Evolutionary conservation across 1,140 invertebrate genomes (phyloP), one percentile per base, ranked within the genome.

Genomic region (Scaptomyza montana): DNA sequence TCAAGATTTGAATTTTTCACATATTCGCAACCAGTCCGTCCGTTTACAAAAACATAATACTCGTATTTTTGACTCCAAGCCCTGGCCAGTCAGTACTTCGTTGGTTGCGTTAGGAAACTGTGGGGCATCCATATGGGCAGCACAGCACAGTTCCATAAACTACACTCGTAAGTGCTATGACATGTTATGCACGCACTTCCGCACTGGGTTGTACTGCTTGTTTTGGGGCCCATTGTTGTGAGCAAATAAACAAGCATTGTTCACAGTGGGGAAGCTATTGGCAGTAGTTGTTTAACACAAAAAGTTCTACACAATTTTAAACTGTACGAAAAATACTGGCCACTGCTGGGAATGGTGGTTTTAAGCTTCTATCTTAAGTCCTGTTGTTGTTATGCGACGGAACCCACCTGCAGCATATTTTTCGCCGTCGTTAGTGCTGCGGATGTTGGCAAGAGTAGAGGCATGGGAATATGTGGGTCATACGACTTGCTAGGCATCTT

Each of bases 1-100:
- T 81, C 74, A 63, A 80, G 82, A 84, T 85, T 85, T 87, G 81
- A 80, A 87, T 85, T 87, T 87, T 85, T 84, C 81, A 84, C 80
- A 84, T 84, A 79, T 85, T 84, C 62, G 76, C 76, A 72, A 55
- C 49, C 63, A 54, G 55, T 54, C 63, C 21, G 21, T 25, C 21
- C 54, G 55, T 54, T 54, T 55, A 60, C 63, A 63, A 72, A 60
- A 60, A 55, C 63, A 72, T 54, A 60, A 67, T 72, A 54, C 51
- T 67, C 39, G 39, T 43, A n/a, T 43, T 46, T 13, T 21, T 49
- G 13, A 67, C 60, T 50, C 49, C 10, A 30, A 51, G 41, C 36
- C 56, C 21, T 46, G 41, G n/a, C 47, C 54, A 54, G 21, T 59
- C 21, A 25, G 36, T 30, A 6, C 16, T 9, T 36, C 6, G 45